Base-by-base conservation (phyloP, 2,888 invertebrate species). In the Cephus runcator region DNA sequence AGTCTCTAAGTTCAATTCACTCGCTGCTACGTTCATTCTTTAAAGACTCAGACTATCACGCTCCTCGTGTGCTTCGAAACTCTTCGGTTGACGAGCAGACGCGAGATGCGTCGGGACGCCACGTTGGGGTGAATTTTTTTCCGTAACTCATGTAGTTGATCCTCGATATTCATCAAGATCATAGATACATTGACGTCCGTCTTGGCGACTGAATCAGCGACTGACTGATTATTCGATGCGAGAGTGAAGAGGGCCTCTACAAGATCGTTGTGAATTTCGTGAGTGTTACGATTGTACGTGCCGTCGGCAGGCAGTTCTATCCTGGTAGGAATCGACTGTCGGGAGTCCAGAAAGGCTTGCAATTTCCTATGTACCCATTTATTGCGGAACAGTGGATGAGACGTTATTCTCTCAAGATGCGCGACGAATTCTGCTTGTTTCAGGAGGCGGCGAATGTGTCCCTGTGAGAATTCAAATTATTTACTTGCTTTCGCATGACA, bases 351-450 rank as follows among this genome's bases (percentile, higher is more conserved):
- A 73, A 83, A 69, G 34, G 69, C 71, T 68, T 75, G 80, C 56
- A 86, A 69, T 11, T 82, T 79, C 71, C 79, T 80, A 79, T 82
- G 84, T 36, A 86, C 76, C 80, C 82, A 85, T 73, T 84, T 82
- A 77, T 80, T 79, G 11, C 81, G 83, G 69, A 87, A 87, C 74
- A 86, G 81, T 78, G 82, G 79, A 76, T 87, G 84, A 68, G 86
- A 85, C 36, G 82, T 86, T 68, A 87, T 76, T 23, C 81, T 82
- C 73, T 90, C 90, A 78, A 90, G 81, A 77, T 90, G 89, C 9
- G 88, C 85, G n/a, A 90, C 85, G 81, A 90, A 90, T 75, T 89
- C 89, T 4, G 89, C 87, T 77, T 90, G 90, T 77, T 90, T 89
- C 75, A 88, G 79, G 56, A 89, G 79, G 68, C 87, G 83, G 30